phyloP scores from a whole-genome alignment of 1,140 invertebrate species.

The Drosophila ironensis region DNA sequence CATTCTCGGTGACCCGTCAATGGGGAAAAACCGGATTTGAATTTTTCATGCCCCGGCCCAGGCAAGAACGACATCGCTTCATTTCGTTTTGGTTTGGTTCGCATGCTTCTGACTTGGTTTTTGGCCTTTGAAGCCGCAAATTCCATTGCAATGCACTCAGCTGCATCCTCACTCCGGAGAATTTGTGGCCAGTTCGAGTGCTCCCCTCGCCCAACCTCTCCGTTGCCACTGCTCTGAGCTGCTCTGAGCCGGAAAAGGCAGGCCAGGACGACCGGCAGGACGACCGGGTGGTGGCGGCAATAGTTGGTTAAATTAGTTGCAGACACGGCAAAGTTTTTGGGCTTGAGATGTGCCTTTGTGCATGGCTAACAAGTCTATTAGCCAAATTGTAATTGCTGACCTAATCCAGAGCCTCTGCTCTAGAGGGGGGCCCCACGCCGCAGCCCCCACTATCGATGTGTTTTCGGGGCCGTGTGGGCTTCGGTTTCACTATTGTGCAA shows the following conservation, averaged over 20 bases:
- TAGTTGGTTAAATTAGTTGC: slow-evolving; percentile 34
- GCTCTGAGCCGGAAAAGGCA: neutral
- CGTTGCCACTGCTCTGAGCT: neutral
- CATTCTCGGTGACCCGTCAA: neutral
- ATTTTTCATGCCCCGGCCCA: slow-evolving; percentile 17
- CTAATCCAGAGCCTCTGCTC: slow-evolving; percentile 13
- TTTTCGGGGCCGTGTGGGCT: slow-evolving; percentile 2
- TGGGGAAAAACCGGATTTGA: slow-evolving; percentile 22
- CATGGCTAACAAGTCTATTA: slow-evolving; percentile 55
- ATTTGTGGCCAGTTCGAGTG: neutral
- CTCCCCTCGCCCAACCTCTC: too few relatives aligned
- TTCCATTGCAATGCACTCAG: slow-evolving; percentile 4
- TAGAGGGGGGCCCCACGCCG: neutral
- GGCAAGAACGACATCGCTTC: neutral
- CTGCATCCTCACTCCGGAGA: neutral
- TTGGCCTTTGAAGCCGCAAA: slow-evolving; percentile 12
- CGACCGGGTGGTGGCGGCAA: slow-evolving; percentile 6
- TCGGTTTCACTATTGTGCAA: slow-evolving; percentile 7
- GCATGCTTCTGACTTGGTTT: slow-evolving; percentile 2
- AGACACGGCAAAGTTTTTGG: slow-evolving; percentile 18
- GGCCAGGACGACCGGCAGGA: neutral
- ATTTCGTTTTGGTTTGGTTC: neutral
- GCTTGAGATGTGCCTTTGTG: slow-evolving; percentile 27
- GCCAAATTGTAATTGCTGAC: slow-evolving; percentile 42
- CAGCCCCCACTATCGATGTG: slow-evolving; percentile 1